These are phyloP conservation scores for Anguilla anguilla DNA, from an alignment of 2,797 vertebrate species.

Conservation along the genomic window DNA sequence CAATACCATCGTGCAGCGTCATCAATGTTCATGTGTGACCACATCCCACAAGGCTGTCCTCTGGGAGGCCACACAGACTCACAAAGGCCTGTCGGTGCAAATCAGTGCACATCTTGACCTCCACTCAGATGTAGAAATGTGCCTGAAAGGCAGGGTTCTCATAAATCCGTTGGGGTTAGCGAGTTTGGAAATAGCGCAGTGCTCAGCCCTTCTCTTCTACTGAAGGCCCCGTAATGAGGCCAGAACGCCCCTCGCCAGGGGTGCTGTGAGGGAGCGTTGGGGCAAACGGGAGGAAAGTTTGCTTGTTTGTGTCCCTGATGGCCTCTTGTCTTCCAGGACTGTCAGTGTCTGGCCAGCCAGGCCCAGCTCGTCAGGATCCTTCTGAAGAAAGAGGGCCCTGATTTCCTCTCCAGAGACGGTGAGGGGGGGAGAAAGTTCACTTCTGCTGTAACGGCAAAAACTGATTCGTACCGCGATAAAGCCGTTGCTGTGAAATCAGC, in stretches of 20 bases:
- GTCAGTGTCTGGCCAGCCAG: conserved; percentile 86
- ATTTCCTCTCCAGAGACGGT: conserved; percentile 89
- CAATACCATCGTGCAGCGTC: not conserved
- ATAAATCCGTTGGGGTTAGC: no score
- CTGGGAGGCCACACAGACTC: not conserved
- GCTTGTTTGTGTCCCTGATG: not conserved
- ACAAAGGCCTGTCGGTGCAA: not conserved
- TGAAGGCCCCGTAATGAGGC: not conserved
- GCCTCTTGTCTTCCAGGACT: conserved; percentile 75
- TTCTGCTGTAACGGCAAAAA: not conserved
- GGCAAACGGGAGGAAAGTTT: not conserved
- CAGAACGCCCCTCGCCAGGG: not conserved
- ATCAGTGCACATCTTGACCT: not conserved
- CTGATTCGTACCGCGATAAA: not conserved
- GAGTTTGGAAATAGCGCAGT: no score
- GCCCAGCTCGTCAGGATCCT: conserved; percentile 84
- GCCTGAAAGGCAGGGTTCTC: no score
- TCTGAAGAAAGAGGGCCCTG: conserved; percentile 86
- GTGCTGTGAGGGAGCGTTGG: no score
- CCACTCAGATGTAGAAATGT: not conserved
- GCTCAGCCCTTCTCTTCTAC: no score
- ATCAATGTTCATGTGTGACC: not conserved
- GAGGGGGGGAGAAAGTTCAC: conserved; percentile 37
- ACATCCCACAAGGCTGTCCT: not conserved
- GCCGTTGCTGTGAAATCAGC: not conserved